Conservation (phyloP, 2,113 vertebrate species). For the Poecilia latipinna region DNA sequence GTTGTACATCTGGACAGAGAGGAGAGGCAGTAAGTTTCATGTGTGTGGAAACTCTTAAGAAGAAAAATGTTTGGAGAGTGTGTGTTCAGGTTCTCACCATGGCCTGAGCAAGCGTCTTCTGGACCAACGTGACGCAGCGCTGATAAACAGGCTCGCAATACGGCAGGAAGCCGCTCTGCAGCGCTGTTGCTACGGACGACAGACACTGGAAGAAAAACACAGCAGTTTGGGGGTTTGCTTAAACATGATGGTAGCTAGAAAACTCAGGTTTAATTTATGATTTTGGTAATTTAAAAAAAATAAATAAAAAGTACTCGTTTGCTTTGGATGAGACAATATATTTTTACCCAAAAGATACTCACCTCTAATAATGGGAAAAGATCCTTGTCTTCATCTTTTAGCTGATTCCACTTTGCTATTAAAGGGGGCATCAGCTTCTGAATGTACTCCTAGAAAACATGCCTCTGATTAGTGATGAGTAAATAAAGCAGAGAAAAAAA, state of each 20-base stretch:
- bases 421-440: slow-evolving; percentile 94
- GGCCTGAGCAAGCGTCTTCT: slow-evolving; percentile 94
- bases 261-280: neutral
- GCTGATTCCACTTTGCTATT: slow-evolving; percentile 93
- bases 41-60: neutral
- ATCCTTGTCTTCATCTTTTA: slow-evolving; percentile 94
- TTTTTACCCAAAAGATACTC: neutral
- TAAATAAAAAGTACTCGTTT: too few species aligned
- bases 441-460: slow-evolving; percentile 86
- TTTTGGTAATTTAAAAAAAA: neutral
- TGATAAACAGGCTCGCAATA: slow-evolving; percentile 96
- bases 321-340: neutral
- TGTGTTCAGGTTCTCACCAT: slow-evolving; percentile 83
- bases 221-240: neutral
- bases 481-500: too few species aligned
- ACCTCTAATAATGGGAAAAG: slow-evolving; percentile 90
- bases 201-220: slow-evolving; percentile 78
- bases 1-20: slow-evolving; percentile 88
- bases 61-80: neutral
- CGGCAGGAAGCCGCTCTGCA: slow-evolving; percentile 94
- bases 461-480: too few species aligned
- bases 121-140: slow-evolving; percentile 94
- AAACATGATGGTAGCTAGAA: neutral
- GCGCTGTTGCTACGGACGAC: slow-evolving; percentile 91
- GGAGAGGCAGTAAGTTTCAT: neutral